Evolutionary conservation across 2,797 vertebrate genomes (phyloP), one percentile per base, ranked within the genome.

Genomic region (Dipus sagitta): DNA sequence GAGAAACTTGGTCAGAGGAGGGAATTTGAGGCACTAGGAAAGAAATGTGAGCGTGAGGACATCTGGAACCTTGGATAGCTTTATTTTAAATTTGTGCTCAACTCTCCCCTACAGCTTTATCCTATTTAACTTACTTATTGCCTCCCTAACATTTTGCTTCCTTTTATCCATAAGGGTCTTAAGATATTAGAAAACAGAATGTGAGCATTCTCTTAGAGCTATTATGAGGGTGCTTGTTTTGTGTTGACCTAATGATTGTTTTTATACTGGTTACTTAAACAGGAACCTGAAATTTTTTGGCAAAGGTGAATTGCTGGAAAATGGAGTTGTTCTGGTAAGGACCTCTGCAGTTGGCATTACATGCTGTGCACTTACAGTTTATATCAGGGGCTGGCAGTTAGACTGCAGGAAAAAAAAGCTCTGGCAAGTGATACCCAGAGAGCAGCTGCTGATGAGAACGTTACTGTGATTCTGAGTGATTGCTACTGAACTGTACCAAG

Each of bases 101-200:
- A 8, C 21, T 28, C 2, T 17, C 4, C 18, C 2, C 18, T 6
- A 0, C 0, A 28, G 21, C 76, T 71, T 84, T 62, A 70, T n/a
- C 72, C 52, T 88, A 52, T 23, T 75, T 93, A 47, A 72, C 65
- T 72, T 8, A 17, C 62, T 58, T 42, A 13, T 64, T 62, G 76
- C 4, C 26, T 72, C n/a, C 26, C 34, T 78, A 87, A 81, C 24
- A 54, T 24, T 62, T 74, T 6, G 34, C 74, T 92, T 38, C 21
- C n/a, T 88, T 88, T 90, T 21, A 32, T 62, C 24, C 90, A 62
- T 92, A 62, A 89, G 47, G 13, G n/a, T 86, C 12, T 92, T n/a
- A 6, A 38, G 52, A 78, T 85, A 30, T n/a, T 85, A 64, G 38
- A 38, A 65, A 18, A 30, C 86, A 42, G 83, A 65, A 70, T 64